These are phyloP conservation scores for Harlomillsia oculata DNA, from an alignment of 1,140 invertebrate genomes.

Conservation along the genomic window DNA sequence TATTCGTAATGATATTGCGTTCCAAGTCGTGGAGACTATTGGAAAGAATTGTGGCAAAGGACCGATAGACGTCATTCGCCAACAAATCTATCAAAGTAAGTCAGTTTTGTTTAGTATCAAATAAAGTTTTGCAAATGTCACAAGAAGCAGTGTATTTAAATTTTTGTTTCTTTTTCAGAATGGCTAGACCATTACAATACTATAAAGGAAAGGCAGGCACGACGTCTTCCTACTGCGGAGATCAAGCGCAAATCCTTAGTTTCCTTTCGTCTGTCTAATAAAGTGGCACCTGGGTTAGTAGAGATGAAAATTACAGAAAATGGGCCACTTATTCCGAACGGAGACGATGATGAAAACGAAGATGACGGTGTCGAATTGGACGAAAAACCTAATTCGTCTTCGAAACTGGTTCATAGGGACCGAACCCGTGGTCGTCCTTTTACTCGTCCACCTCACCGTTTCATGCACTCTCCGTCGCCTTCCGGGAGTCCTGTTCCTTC, in stretches of 20 bases:
- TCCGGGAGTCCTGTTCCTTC: background rate
- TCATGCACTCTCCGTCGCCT: background rate
- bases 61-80: constrained; percentile 29
- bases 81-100: constrained; percentile 27
- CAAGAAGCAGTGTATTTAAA: background rate
- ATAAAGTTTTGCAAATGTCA: background rate
- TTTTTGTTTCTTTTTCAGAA: background rate
- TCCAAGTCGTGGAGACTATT: constrained; percentile 27
- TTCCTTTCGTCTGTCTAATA: background rate
- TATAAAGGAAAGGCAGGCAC: background rate
- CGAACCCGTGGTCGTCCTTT: background rate
- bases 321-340: too few species aligned
- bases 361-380: too few species aligned
- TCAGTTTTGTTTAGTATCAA: background rate
- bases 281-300: background rate
- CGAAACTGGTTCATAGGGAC: background rate
- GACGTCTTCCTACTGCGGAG: background rate
- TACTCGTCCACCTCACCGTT: background rate
- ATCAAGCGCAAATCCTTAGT: background rate
- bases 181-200: background rate
- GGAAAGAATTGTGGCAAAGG: constrained; percentile 21
- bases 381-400: background rate
- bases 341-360: too few species aligned
- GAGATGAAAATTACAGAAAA: background rate
- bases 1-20: constrained; percentile 30